Conservation (phyloP, 2,888 invertebrate species). For the Napeogenes sylphis region DNA sequence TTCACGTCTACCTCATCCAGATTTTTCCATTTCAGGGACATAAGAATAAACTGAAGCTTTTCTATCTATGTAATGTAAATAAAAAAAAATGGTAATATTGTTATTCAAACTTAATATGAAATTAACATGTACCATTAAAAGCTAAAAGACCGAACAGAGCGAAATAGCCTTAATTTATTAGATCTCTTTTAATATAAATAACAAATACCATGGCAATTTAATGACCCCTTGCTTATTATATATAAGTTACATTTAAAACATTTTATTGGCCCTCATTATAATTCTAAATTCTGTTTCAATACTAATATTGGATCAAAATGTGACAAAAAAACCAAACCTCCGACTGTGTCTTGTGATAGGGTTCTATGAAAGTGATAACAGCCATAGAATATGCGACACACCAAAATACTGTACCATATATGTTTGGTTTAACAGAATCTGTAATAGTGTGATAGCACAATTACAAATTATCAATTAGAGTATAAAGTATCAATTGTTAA, state of each 20-base stretch:
- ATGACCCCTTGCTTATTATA: too few species aligned
- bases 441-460: not conserved
- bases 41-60: not conserved
- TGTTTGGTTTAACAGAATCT: not conserved
- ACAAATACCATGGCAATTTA: too few species aligned
- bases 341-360: not conserved
- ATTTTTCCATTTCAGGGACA: not conserved
- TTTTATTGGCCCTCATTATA: too few species aligned
- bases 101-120: too few species aligned
- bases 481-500: not conserved
- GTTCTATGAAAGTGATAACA: not conserved
- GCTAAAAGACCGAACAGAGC: too few species aligned
- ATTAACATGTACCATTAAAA: too few species aligned
- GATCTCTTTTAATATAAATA: too few species aligned
- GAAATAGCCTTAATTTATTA: too few species aligned
- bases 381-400: not conserved
- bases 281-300: too few species aligned
- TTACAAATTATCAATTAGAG: not conserved
- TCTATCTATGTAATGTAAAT: not conserved
- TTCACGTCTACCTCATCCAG: not conserved
- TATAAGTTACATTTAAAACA: too few species aligned
- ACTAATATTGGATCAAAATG: not conserved
- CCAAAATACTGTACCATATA: not conserved
- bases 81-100: too few species aligned
- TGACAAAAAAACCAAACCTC: not conserved